Conservation (phyloP, 2,888 invertebrate species). For the Thera britannica region DNA sequence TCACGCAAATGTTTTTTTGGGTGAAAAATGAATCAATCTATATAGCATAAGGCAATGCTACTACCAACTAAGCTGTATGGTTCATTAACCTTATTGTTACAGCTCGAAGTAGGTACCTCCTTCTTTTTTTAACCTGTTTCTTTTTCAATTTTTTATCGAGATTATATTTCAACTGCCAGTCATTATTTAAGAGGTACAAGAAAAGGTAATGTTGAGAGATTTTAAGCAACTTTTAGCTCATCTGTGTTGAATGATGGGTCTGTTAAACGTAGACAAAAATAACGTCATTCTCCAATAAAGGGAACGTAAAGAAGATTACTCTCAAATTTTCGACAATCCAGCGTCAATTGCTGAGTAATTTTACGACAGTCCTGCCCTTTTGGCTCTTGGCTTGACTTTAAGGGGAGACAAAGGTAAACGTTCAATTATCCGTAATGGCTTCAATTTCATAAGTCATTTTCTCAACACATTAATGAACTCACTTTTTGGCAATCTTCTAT, state of each 20-base stretch:
- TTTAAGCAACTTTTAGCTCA: too few species aligned
- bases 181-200: too few species aligned
- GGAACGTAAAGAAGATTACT: conserved; percentile 28
- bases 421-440: conserved; percentile 45
- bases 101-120: too few species aligned
- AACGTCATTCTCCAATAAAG: conserved; percentile 26
- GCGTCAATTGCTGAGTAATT: conserved; percentile 37
- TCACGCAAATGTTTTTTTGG: too few species aligned
- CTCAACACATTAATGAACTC: conserved; percentile 24
- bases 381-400: conserved; percentile 31
- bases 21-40: not conserved
- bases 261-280: conserved; percentile 14
- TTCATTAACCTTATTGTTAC: not conserved
- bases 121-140: too few species aligned
- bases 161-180: too few species aligned
- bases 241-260: not conserved
- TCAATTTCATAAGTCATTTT: conserved; percentile 43
- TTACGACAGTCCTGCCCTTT: conserved; percentile 35
- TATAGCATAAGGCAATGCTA: not conserved
- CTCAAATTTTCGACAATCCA: conserved; percentile 35
- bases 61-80: not conserved
- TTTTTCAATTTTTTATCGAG: too few species aligned
- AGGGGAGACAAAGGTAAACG: conserved; percentile 42
- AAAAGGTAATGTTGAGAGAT: too few species aligned
- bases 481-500: not conserved